Evolutionary conservation across 2,113 vertebrate species (phyloP), one percentile per base, ranked within the genome.

Genomic region (Clupea harengus): DNA sequence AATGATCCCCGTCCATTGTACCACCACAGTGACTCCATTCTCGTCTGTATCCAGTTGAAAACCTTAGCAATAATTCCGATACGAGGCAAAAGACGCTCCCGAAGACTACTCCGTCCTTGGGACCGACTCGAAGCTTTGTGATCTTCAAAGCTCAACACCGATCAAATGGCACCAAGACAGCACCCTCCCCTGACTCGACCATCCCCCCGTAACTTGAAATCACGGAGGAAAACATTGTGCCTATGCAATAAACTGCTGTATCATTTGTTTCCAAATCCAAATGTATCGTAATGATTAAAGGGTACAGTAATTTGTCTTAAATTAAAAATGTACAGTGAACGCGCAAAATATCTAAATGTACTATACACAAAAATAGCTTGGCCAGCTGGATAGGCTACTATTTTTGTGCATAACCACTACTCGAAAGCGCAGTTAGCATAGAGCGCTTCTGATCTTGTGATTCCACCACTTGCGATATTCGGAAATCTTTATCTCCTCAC

Each of bases 61-160:
- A 39, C 85, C 87, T 85, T 84, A 50, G 88, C 86, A 88, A 82
- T 85, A 54, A 89, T 91, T 93, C 89, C 91, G 89, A 86, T 92
- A 88, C 84, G 85, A 88, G 85, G 88, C 88, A 39, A 47, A 28
- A 80, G 86, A 83, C 89, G 32, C 88, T 88, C 81, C 32, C 87
- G 28, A 17, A 78, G 72, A 78, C 15, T 86, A 88, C 85, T 78
- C 88, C 88, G 92, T 94, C 90, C 91, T 87, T 87, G 88, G 92
- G 92, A 90, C 92, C 91, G 87, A 91, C 84, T 90, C 90, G 91
- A 92, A 92, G 93, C 90, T 94, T 92, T 94, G 92, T 93, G 94
- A 94, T 95, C 94, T 93, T 93, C 93, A 95, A 93, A 95, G 93
- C 92, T 91, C 84, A 90, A 90, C 92, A 87, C 89, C 92, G 93